These are phyloP conservation scores for Hystrix cristata DNA, from an alignment of 2,113 vertebrate genomes.

Conservation along the genomic window DNA sequence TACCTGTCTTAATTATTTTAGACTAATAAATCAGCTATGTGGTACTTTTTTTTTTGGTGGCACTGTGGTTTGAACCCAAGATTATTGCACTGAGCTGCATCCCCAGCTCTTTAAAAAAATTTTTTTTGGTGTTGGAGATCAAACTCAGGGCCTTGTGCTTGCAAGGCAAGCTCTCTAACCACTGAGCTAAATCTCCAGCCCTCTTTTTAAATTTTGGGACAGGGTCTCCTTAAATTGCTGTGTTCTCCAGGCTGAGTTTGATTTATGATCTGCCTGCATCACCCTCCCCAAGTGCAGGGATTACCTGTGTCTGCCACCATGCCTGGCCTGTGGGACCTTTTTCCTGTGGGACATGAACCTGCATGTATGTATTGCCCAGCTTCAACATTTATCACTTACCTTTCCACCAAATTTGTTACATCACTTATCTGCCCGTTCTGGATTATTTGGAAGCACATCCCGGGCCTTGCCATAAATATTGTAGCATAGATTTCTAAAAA, in stretches of 20 bases:
- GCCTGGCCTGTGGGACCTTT: neutral
- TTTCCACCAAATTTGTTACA: neutral
- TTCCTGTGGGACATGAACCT: slow-evolving; percentile 25
- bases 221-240: neutral
- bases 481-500: slow-evolving; percentile 16
- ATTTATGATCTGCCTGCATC: too few relatives aligned
- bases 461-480: neutral
- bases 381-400: neutral
- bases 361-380: neutral
- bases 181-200: too few relatives aligned
- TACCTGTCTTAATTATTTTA: slow-evolving; percentile 34
- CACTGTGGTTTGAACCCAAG: neutral
- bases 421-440: neutral
- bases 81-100: neutral
- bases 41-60: neutral
- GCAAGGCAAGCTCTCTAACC: too few relatives aligned
- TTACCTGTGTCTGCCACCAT: neutral
- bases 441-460: slow-evolving; percentile 42
- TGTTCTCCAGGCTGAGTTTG: neutral
- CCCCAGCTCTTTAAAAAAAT: neutral
- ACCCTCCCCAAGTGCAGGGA: neutral
- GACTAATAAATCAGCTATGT: slow-evolving; percentile 36
- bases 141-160: too few relatives aligned
- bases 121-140: too few relatives aligned
- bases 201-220: neutral